Evolutionary conservation across 2,113 vertebrate genomes (phyloP).

Genomic region (Macquaria australasica): DNA sequence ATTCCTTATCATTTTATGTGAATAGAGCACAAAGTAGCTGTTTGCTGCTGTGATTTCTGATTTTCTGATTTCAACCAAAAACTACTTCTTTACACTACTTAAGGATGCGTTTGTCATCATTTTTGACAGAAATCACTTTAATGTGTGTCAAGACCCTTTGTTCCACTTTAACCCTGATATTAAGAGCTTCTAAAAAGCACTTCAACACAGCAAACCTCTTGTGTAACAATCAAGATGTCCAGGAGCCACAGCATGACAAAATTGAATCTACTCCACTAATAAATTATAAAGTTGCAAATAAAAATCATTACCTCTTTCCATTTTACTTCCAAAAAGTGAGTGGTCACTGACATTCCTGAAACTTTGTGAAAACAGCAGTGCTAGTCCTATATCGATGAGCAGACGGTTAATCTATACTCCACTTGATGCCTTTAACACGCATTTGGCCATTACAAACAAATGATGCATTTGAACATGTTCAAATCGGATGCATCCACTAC

Average conservation of each 20-base stretch:
- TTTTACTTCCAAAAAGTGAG: constrained; percentile 21
- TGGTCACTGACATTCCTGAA: constrained; percentile 1
- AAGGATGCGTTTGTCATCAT: background rate
- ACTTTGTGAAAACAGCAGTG: constrained; percentile 1
- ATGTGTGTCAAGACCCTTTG: constrained; percentile 9
- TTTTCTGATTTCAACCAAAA: background rate
- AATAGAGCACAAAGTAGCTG: background rate
- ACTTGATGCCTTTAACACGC: constrained; percentile 20
- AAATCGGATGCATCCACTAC: constrained; percentile 4
- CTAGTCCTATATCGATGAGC: background rate
- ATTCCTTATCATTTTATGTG: background rate
- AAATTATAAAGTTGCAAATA: constrained; percentile 40
- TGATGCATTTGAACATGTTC: background rate
- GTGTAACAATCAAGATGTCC: constrained; percentile 9
- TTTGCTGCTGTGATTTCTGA: background rate
- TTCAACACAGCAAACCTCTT: constrained; percentile 21
- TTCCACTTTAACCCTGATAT: constrained; percentile 6
- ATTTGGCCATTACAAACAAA: constrained; percentile 35
- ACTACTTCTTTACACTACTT: background rate
- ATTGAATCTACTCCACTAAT: constrained; percentile 16
- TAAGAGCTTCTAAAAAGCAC: background rate
- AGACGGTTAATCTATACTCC: background rate
- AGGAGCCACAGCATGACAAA: constrained; percentile 13
- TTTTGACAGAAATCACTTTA: constrained; percentile 15
- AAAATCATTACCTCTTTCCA: constrained; percentile 11